These are phyloP conservation scores for Hydrozoanthus gracilis DNA, from an alignment of 92 coral and sea anemone species.

Conservation along the genomic window DNA sequence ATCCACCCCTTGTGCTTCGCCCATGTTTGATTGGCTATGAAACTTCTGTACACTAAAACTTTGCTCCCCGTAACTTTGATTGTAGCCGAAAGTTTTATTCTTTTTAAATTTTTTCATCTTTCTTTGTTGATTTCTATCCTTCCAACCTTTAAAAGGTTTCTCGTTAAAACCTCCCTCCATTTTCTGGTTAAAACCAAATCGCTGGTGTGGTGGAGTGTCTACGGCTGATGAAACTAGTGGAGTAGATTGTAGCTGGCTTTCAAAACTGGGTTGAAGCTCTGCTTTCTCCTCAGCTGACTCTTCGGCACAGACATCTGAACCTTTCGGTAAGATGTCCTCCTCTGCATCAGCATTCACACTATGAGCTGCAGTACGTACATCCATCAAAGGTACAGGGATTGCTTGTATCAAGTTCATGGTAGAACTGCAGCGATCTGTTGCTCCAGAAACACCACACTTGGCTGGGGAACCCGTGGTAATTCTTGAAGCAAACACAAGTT, in stretches of 20 bases:
- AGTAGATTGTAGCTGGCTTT: background rate
- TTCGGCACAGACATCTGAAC: background rate
- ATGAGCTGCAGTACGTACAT: background rate
- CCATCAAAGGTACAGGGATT: constrained; percentile 29
- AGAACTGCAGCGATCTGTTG: constrained; percentile 16
- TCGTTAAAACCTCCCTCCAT: constrained; percentile 67
- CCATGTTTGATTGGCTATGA: constrained; percentile 20
- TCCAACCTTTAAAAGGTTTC: constrained; percentile 49
- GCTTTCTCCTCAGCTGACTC: background rate
- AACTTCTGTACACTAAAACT: constrained; percentile 10
- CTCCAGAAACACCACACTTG: constrained; percentile 1
- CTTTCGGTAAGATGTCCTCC: background rate
- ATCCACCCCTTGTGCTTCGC: background rate
- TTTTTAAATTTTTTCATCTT: constrained; percentile 53
- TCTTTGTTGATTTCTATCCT: constrained; percentile 48
- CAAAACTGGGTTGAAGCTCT: constrained; percentile 52
- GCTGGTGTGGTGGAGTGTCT: constrained; percentile 26
- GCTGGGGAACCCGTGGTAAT: constrained; percentile 8
- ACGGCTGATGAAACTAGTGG: constrained; percentile 21
- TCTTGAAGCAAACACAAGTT: background rate
- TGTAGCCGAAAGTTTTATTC: constrained; percentile 54
- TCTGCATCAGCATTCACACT: background rate
- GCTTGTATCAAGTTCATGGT: background rate
- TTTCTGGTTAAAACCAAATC: constrained; percentile 77
- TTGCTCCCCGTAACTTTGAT: constrained; percentile 32